These are phyloP conservation scores for Albula glossodonta DNA, from an alignment of 2,113 vertebrate species.

Conservation along the genomic window DNA sequence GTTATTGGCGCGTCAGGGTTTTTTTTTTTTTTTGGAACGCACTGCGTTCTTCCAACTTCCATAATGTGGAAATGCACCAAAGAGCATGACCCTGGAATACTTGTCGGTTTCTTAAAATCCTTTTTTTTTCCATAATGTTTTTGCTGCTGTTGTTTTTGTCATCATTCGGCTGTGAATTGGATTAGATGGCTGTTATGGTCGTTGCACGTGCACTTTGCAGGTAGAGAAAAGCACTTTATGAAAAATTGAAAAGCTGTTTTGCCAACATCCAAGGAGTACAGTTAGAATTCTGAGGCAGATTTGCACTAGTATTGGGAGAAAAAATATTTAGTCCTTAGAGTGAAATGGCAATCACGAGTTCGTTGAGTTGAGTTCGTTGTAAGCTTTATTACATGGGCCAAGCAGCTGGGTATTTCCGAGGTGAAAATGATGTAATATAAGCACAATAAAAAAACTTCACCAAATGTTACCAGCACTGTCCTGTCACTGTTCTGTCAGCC, in stretches of 20 bases:
- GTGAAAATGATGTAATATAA: no score
- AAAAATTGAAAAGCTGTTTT: neutral
- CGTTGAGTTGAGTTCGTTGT: no score
- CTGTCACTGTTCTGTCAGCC: no score
- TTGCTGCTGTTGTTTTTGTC: neutral
- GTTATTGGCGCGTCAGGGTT: conserved; percentile 37
- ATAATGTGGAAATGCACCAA: neutral
- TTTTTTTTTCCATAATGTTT: neutral
- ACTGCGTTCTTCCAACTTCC: conserved; percentile 5
- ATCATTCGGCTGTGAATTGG: neutral
- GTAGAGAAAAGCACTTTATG: neutral
- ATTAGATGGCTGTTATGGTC: neutral
- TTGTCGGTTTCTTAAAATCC: neutral
- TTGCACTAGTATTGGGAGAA: no score
- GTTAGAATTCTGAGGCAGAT: neutral
- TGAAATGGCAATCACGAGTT: no score
- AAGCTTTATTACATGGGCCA: no score
- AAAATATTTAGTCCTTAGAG: no score
- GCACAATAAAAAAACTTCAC: no score
- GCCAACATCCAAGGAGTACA: neutral
- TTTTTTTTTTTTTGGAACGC: conserved; percentile 39
- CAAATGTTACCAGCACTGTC: no score
- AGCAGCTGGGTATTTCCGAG: no score
- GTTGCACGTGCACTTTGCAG: neutral
- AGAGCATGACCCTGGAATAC: neutral